Conservation (phyloP, 2,888 invertebrate species). For the Agrochola circellaris region DNA sequence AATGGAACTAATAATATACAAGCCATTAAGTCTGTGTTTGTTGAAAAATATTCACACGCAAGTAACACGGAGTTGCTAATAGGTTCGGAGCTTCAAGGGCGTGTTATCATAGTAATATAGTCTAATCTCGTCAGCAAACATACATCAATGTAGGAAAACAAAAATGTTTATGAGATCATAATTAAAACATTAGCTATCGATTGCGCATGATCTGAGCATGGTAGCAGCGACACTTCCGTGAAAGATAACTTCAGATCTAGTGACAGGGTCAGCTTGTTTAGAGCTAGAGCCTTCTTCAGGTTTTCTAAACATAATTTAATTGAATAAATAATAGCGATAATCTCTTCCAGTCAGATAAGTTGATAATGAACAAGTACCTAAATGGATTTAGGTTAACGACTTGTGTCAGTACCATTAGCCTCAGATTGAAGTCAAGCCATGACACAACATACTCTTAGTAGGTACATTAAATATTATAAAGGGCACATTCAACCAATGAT, state of each 20-base stretch:
- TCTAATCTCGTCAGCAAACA: slow-evolving; percentile 40
- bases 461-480: slow-evolving; percentile 24
- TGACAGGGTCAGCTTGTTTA: slow-evolving; percentile 32
- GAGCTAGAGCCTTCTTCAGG: slow-evolving; percentile 21
- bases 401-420: neutral
- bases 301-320: slow-evolving; percentile 22
- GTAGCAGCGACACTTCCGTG: slow-evolving; percentile 46
- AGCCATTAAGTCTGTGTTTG: neutral
- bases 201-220: slow-evolving; percentile 38
- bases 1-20: neutral
- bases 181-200: slow-evolving; percentile 48
- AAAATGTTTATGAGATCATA: slow-evolving; percentile 54
- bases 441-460: neutral
- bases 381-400: slow-evolving; percentile 4
- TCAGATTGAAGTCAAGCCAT: slow-evolving; percentile 14
- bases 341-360: neutral
- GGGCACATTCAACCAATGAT: slow-evolving; percentile 55
- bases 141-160: slow-evolving; percentile 50
- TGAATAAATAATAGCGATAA: neutral
- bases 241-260: slow-evolving; percentile 37
- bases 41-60: slow-evolving; percentile 10
- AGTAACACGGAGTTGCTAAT: slow-evolving; percentile 26
- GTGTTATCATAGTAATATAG: slow-evolving; percentile 38
- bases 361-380: neutral
- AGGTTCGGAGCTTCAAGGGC: slow-evolving; percentile 23